Evolutionary conservation across 2,113 vertebrate species (phyloP), one percentile per base, ranked within the genome.

Genomic region (Cavia aperea): DNA sequence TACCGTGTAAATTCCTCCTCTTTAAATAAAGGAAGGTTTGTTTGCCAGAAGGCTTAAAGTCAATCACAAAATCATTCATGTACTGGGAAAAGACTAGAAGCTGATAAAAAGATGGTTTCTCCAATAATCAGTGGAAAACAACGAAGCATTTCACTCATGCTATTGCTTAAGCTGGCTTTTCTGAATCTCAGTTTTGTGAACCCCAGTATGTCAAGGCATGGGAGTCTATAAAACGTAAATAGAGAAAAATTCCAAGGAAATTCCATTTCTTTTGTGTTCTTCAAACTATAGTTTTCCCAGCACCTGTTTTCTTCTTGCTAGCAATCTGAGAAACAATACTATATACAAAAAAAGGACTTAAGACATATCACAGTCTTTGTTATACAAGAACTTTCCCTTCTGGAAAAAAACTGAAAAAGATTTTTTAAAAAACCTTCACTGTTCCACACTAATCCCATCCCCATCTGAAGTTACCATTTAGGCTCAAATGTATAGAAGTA

Each of bases 1-100:
- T 26, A 95, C 66, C 73, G 79, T 62, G 33, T 49, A 88, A 92
- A 95, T 93, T 92, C 88, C 86, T 95, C 90, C 89, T 90, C 78
- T 95, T 93, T 51, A 29, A 51, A 78, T 94, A 96, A 92, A 90
- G 83, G 26, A 46, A 86, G n/a, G 43, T 14, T 68, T 63, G 11
- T 85, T 62, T 88, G 65, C 58, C 66, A 51, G 62, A 73, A 93
- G 83, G 49, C 49, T 92, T 92, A 92, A 78, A 86, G 81, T 81
- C 39, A 96, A 88, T 93, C 78, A 88, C 29, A 36, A 94, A 94
- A 94, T n/a, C 26, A 23, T 49, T 49, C 31, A 24, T 46, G 8
- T 70, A 88, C n/a, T 77, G 4, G 77, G 70, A 89, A 86, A 91
- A 91, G 63, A 75, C 23, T 6, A 51, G 29, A 70, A 63, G 63